These are phyloP conservation scores for Elymnias hypermnestra DNA, from an alignment of 1,140 invertebrate genomes.

Conservation along the genomic window DNA sequence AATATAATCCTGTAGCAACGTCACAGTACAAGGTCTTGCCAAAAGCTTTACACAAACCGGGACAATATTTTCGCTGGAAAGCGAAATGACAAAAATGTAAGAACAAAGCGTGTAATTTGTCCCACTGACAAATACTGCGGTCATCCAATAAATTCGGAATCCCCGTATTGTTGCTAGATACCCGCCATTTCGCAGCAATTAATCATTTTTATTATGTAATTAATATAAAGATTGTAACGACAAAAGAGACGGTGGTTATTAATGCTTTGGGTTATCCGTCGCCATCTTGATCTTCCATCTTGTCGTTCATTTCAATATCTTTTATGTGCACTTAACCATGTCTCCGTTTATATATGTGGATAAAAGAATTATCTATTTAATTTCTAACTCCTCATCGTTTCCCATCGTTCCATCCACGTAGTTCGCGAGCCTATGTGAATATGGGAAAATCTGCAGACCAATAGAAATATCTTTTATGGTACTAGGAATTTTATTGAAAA, in stretches of 20 bases:
- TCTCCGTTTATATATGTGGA: too few relatives aligned
- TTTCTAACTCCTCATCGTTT: too few relatives aligned
- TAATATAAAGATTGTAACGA: slow-evolving; percentile 65
- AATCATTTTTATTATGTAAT: slow-evolving; percentile 72
- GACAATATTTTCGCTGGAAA: not conserved
- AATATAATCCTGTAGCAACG: too few relatives aligned
- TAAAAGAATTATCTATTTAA: too few relatives aligned
- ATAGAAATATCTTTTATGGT: too few relatives aligned
- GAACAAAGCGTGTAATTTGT: slow-evolving; percentile 42
- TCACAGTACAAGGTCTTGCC: too few relatives aligned
- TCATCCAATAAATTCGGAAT: slow-evolving; percentile 62
- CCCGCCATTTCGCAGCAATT: slow-evolving; percentile 32
- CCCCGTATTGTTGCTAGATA: slow-evolving; percentile 63
- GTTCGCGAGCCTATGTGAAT: too few relatives aligned
- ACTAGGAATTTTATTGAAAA: too few relatives aligned
- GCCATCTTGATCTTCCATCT: slow-evolving; percentile 12
- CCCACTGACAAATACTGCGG: slow-evolving; percentile 59
- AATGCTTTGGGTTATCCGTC: slow-evolving; percentile 17
- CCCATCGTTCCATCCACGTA: too few relatives aligned
- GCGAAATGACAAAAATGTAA: slow-evolving; percentile 17
- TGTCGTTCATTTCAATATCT: not conserved
- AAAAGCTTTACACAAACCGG: too few relatives aligned
- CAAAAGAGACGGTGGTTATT: slow-evolving; percentile 19
- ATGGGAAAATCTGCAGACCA: too few relatives aligned
- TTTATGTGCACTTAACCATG: too few relatives aligned